A percentile compares a stretch with the other conserved stretches of the same genome.
phyloP scores from a whole-genome alignment of 2,888 invertebrate genomes.

The Melinaea marsaeus region DNA sequence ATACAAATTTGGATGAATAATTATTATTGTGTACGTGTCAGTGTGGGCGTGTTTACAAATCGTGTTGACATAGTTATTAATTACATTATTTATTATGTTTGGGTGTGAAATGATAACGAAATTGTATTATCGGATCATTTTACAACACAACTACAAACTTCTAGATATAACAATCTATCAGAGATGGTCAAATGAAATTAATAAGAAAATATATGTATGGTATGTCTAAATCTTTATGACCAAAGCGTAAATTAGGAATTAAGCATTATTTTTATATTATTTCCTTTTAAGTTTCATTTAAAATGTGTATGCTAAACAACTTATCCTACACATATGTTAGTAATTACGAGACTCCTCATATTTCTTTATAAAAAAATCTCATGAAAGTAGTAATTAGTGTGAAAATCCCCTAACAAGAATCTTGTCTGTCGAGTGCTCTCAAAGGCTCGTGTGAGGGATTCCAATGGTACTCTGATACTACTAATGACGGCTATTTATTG shows the following conservation, averaged over 20 bases:
- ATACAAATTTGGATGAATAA: constrained; percentile 34
- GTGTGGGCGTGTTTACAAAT: constrained; percentile 27
- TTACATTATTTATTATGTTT: constrained; percentile 16
- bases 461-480: constrained; percentile 43
- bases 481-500: constrained; percentile 58
- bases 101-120: constrained; percentile 2
- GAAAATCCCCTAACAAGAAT: constrained; percentile 45
- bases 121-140: not conserved
- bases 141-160: not conserved
- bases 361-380: constrained; percentile 16
- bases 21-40: constrained; percentile 34
- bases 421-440: constrained; percentile 40
- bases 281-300: too few species aligned
- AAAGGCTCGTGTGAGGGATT: constrained; percentile 31
- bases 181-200: too few species aligned
- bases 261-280: too few species aligned
- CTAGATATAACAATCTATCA: not conserved
- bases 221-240: too few species aligned
- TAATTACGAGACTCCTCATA: not conserved
- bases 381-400: constrained; percentile 54
- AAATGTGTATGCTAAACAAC: too few species aligned
- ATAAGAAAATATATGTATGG: too few species aligned
- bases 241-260: too few species aligned
- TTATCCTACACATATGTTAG: not conserved
- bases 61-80: constrained; percentile 22